Base-by-base conservation (phyloP, 2,888 invertebrate genomes). In the Polydrusus tereticollis region DNA sequence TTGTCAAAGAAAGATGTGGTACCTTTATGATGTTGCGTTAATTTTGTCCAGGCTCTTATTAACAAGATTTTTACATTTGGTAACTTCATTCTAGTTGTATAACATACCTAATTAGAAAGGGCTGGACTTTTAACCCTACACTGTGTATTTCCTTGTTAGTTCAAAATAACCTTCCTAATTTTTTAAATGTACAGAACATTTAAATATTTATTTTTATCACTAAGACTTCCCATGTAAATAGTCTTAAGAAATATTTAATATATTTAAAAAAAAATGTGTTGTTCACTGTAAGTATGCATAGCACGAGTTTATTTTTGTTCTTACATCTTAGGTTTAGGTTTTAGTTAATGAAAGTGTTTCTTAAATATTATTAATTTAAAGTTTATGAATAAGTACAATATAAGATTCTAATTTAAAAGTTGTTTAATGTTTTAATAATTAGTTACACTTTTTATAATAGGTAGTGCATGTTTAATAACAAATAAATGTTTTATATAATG, bases 201-300 rank as follows among this genome's bases (percentile, higher is more conserved):
- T n/a, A n/a, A 16, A 33, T 66, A 55, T 43, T 55, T 66, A 66
- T 57, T 57, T 59, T 43, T 52, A 66, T 58, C 43, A 26, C 18
- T 43, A 58, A 38, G 41, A 66, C 29, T 59, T 45, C 50, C 52
- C 50, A 58, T 69, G 69, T 69, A 69, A 21, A 69, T 63, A 69
- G 62, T 43, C 33, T 69, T 69, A 63, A 69, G 63, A 55, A 21
- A 69, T 64, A 64, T 69, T 64, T 69, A 69, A 69, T 69, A 69
- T 69, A 69, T 69, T 69, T 43, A 18, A 64, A 68, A 52, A 55
- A 62, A 21, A 26, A 43, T 62, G 41, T 63, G 63, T 64, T 57
- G 60, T 50, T 33, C 63, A 69, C 62, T 63, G 63, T 69, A 69
- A 52, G 36, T 62, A 69, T 52, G 26, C 50, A 52, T 60, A 69